Conservation (phyloP, 1,140 invertebrate species). For the Coptotermes formosanus region DNA sequence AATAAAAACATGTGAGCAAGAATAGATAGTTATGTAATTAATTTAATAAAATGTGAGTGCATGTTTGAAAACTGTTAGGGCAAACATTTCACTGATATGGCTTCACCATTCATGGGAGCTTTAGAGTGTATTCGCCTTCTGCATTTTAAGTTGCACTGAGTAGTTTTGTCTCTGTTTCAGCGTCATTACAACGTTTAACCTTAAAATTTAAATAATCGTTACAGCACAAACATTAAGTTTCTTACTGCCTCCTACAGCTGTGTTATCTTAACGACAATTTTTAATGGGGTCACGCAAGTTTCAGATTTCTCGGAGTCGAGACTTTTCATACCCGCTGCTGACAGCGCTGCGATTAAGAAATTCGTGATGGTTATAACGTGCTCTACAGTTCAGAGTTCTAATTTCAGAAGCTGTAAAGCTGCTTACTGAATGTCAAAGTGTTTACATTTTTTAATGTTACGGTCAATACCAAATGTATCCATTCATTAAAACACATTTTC, state of each 20-base stretch:
- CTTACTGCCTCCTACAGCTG: not conserved
- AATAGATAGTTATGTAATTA: not conserved
- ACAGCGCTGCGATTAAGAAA: too few species aligned
- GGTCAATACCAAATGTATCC: too few species aligned
- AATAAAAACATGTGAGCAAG: not conserved
- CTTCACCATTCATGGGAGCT: not conserved
- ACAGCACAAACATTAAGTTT: not conserved
- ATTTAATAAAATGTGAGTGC: not conserved
- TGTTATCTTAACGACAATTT: not conserved
- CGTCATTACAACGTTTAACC: not conserved
- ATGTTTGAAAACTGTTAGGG: not conserved
- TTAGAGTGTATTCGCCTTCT: not conserved
- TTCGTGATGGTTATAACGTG: too few species aligned
- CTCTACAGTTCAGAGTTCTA: too few species aligned
- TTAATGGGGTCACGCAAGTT: not conserved
- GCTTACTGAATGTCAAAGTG: too few species aligned
- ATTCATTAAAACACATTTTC: too few species aligned
- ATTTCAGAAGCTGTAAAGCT: too few species aligned
- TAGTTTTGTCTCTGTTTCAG: not conserved
- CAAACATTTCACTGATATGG: not conserved
- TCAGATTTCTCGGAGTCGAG: not conserved
- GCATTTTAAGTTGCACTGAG: not conserved
- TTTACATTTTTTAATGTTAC: too few species aligned
- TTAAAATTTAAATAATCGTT: not conserved
- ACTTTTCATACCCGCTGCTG: not conserved